Percentiles rank a stretch among this genome's conserved stretches.
Evolutionary conservation across 2,888 invertebrate genomes (phyloP).

Genomic region (Scaptomyza caliginosa): DNA sequence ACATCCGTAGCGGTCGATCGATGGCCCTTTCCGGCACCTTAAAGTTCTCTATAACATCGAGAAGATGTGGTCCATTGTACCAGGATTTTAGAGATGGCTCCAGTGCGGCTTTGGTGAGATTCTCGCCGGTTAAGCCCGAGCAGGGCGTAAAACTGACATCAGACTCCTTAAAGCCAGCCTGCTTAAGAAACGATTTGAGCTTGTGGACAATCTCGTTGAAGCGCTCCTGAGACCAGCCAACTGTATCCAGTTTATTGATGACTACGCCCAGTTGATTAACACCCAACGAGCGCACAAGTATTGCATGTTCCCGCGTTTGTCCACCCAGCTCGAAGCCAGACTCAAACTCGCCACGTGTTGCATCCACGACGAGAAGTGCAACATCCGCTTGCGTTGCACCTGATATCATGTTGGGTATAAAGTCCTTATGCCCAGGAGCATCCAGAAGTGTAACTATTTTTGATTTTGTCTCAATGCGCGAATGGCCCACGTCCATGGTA

Average conservation of each 20-base stretch:
- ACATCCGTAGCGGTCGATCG: conserved; percentile 94
- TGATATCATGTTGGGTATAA: conserved; percentile 99
- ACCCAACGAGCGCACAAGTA: conserved; percentile 94
- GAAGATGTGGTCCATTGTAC: conserved; percentile 93
- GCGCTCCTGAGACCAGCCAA: conserved; percentile 95
- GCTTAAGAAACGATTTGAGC: conserved; percentile 92
- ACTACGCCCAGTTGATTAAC: conserved; percentile 97
- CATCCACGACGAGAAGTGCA: conserved; percentile 97
- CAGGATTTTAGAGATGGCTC: conserved; percentile 88
- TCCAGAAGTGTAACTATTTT: conserved; percentile 93
- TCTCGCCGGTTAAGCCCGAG: conserved; percentile 98
- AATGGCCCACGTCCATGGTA: conserved; percentile 99
- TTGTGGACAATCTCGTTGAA: conserved; percentile 95
- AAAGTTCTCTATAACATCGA: conserved; percentile 94
- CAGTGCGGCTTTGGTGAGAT: conserved; percentile 89
- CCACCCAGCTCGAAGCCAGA: conserved; percentile 99
- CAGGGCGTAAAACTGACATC: conserved; percentile 96
- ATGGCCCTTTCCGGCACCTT: conserved; percentile 94
- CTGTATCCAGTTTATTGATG: conserved; percentile 98
- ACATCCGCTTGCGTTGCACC: conserved; percentile 99
- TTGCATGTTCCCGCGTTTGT: conserved; percentile 98
- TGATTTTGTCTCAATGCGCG: conserved; percentile 94
- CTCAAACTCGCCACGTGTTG: conserved; percentile 98
- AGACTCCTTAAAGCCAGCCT: conserved; percentile 94
- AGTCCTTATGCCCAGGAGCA: conserved; percentile 99